Conservation (phyloP, 2,113 vertebrate genomes). For the Nesogale talazaci region DNA sequence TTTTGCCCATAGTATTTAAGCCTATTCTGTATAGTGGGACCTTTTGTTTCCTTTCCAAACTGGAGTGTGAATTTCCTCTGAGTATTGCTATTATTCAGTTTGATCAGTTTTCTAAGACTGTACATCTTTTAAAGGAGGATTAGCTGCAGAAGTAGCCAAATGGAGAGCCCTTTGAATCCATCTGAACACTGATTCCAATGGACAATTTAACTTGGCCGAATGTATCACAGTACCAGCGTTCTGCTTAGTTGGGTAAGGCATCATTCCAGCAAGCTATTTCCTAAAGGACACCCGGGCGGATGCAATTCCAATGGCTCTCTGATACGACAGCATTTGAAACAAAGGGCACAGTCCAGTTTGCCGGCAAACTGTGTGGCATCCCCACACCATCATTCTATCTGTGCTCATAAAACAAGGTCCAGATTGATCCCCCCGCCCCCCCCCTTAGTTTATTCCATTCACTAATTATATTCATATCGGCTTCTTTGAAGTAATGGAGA, state of each 20-base stretch:
- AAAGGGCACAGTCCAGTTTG: slow-evolving; percentile 65
- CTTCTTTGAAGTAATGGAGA: slow-evolving; percentile 88
- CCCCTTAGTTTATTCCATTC: slow-evolving; percentile 85
- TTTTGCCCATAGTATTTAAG: not conserved
- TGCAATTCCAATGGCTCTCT: slow-evolving; percentile 73
- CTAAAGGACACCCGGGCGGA: slow-evolving; percentile 47
- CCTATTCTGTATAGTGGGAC: not conserved
- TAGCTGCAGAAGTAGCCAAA: slow-evolving; percentile 49
- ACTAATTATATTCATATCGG: slow-evolving; percentile 89
- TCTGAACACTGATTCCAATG: slow-evolving; percentile 50
- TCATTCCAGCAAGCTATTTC: slow-evolving; percentile 70
- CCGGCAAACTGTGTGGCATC: slow-evolving; percentile 72
- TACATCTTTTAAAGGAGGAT: slow-evolving; percentile 64
- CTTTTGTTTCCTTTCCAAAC: not conserved
- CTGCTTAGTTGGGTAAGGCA: slow-evolving; percentile 63
- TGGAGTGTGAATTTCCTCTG: slow-evolving; percentile 47
- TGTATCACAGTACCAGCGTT: slow-evolving; percentile 48
- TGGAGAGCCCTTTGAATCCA: slow-evolving; percentile 28
- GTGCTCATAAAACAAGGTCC: slow-evolving; percentile 57
- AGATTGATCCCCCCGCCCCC: slow-evolving; percentile 70
- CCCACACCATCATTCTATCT: slow-evolving; percentile 44
- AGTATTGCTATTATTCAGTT: slow-evolving; percentile 49
- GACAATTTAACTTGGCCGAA: slow-evolving; percentile 54
- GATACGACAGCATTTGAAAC: slow-evolving; percentile 72
- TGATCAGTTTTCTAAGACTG: slow-evolving; percentile 45